Conservation (phyloP, 1,140 invertebrate species). For the Platyura marginata region DNA sequence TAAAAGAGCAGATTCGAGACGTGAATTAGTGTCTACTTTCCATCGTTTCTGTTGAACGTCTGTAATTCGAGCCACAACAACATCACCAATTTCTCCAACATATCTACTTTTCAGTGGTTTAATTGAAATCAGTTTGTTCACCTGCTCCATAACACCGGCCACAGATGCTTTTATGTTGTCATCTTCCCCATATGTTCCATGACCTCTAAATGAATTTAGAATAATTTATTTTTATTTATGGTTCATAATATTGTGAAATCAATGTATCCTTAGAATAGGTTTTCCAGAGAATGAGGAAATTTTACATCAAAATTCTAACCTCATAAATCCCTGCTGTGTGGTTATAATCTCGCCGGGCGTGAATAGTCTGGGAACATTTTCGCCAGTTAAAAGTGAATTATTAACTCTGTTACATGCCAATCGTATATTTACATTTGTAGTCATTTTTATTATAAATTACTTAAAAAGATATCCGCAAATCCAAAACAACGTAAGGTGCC, state of each 20-base stretch:
- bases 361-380: slow-evolving; percentile 44
- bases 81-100: slow-evolving; percentile 92
- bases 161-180: slow-evolving; percentile 76
- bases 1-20: slow-evolving; percentile 72
- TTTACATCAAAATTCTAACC: slow-evolving; percentile 28
- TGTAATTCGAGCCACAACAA: slow-evolving; percentile 83
- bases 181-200: slow-evolving; percentile 84
- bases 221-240: background rate
- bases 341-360: slow-evolving; percentile 77
- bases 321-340: slow-evolving; percentile 65
- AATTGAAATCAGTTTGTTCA: slow-evolving; percentile 88
- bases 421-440: slow-evolving; percentile 21
- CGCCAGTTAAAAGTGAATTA: slow-evolving; percentile 30
- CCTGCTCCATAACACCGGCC: slow-evolving; percentile 80
- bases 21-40: slow-evolving; percentile 89
- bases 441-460: too few relatives aligned
- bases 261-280: background rate
- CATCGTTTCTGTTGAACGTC: slow-evolving; percentile 84
- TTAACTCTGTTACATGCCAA: slow-evolving; percentile 34
- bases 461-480: too few relatives aligned
- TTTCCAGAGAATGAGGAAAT: background rate
- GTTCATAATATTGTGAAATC: background rate
- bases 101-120: slow-evolving; percentile 76
- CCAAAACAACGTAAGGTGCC: too few relatives aligned
- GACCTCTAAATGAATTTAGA: slow-evolving; percentile 48